Conservation (phyloP, 37 sponge, comb jelly and placozoan genomes). For the Eunapius fragilis region DNA sequence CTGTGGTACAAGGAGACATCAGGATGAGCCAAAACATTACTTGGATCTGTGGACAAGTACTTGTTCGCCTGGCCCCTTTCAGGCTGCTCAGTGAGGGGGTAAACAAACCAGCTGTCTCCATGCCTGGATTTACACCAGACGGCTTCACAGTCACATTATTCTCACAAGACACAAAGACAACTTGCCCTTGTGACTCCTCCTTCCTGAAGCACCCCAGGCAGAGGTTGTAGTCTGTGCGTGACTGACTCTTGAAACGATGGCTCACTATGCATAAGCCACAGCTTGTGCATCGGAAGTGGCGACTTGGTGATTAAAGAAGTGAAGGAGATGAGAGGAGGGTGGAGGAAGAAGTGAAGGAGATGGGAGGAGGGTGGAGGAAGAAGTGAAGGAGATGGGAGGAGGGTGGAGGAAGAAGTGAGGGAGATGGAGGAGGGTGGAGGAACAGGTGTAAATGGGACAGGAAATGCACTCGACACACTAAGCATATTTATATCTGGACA, state of each 20-base stretch:
- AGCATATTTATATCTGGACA: neutral
- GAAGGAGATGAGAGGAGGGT: neutral
- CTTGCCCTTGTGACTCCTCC: conserved; percentile 41
- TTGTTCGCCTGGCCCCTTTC: conserved; percentile 14
- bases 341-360: neutral
- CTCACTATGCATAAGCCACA: conserved; percentile 57
- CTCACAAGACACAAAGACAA: neutral
- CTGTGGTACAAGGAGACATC: neutral
- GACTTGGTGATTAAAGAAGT: neutral
- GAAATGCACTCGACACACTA: too few species aligned
- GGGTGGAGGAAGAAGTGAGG: neutral
- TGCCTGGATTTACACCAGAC: neutral
- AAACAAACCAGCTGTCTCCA: conserved; percentile 65
- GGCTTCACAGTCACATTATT: neutral
- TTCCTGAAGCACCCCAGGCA: conserved; percentile 81
- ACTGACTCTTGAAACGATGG: conserved; percentile 64
- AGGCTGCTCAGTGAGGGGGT: conserved; percentile 46
- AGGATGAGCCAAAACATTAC: neutral
- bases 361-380: neutral
- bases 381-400: neutral
- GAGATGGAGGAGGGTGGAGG: neutral
- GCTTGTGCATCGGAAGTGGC: conserved; percentile 32
- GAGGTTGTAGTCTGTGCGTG: conserved; percentile 52
- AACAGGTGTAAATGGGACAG: neutral
- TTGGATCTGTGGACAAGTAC: conserved; percentile 32